phyloP scores from a whole-genome alignment of 2,113 vertebrate species.

The Scolopax mira region DNA sequence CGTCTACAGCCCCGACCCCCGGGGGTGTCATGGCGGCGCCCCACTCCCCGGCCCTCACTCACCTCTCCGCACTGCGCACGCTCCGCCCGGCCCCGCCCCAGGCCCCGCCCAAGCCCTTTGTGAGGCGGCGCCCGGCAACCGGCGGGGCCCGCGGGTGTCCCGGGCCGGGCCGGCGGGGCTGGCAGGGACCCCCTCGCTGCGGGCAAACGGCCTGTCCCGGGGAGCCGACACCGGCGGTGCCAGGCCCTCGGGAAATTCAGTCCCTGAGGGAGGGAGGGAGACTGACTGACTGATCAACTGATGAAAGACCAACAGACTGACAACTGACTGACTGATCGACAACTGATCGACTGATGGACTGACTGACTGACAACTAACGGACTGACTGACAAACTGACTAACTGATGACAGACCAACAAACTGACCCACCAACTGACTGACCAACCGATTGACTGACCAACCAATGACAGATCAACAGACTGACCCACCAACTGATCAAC shows the following conservation, averaged over 20 bases:
- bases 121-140: not conserved
- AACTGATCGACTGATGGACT: too few species aligned
- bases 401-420: too few species aligned
- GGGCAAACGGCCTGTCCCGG: not conserved
- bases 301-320: not conserved
- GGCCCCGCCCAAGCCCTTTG: not conserved
- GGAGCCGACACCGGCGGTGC: not conserved
- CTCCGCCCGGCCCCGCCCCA: not conserved
- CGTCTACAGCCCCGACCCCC: fast-evolving
- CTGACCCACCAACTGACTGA: too few species aligned
- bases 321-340: too few species aligned
- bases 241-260: not conserved
- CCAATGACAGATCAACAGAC: too few species aligned
- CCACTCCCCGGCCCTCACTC: not conserved
- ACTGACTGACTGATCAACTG: not conserved
- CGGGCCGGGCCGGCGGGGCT: not conserved
- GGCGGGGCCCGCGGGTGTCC: fast-evolving
- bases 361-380: too few species aligned
- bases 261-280: not conserved
- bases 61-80: conserved; percentile 17
- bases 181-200: not conserved
- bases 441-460: too few species aligned
- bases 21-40: too few species aligned
- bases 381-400: too few species aligned
- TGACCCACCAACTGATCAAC: not conserved